phyloP scores from a whole-genome alignment of 2,113 vertebrate genomes.

The Asarcornis scutulata region DNA sequence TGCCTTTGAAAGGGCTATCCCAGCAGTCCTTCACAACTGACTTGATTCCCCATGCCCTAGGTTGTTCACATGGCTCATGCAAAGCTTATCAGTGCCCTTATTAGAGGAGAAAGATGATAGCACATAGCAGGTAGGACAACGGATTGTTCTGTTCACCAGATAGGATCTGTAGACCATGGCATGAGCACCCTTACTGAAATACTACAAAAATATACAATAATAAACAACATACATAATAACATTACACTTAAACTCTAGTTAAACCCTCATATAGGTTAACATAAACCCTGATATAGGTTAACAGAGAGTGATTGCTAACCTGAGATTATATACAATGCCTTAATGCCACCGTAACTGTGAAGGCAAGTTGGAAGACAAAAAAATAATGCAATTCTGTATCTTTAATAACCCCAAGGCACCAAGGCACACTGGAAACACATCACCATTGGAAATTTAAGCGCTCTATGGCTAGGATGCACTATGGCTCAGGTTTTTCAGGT shows the following conservation, averaged over 20 bases:
- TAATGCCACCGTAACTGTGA: background rate
- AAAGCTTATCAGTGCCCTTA: background rate
- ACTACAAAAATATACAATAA: background rate
- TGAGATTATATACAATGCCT: background rate
- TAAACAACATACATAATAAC: background rate
- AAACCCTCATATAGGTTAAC: background rate
- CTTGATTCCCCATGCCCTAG: rapidly evolving
- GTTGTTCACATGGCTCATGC: background rate
- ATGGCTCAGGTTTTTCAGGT: background rate
- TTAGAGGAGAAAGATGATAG: background rate
- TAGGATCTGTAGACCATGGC: background rate
- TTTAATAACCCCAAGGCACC: background rate
- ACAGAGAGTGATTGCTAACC: background rate
- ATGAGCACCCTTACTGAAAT: background rate
- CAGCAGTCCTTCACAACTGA: background rate
- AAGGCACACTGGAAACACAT: background rate
- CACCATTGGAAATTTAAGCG: background rate
- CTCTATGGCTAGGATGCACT: background rate
- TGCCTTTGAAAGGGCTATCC: background rate
- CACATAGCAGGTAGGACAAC: background rate
- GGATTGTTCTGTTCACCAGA: background rate
- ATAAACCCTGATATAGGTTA: background rate
- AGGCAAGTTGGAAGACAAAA: background rate
- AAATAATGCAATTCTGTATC: background rate
- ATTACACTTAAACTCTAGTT: background rate